phyloP scores from a whole-genome alignment of 2,888 invertebrate genomes.

The Troilus luridus region DNA sequence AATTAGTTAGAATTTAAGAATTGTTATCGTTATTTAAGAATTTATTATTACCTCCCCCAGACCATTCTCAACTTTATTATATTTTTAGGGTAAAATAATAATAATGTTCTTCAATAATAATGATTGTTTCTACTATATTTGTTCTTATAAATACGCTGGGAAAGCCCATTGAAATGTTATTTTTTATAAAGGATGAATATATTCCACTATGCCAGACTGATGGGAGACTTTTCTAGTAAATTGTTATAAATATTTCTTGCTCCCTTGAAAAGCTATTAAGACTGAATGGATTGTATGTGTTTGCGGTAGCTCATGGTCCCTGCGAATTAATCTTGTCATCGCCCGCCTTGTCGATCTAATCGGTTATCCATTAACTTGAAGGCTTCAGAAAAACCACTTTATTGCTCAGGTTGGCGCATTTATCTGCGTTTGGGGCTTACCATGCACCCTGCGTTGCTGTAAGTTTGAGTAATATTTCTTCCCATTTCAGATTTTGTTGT shows the following conservation, averaged over 20 bases:
- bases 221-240: not conserved
- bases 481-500: not conserved
- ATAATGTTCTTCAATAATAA: no score
- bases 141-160: no score
- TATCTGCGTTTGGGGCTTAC: not conserved
- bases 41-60: no score
- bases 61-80: no score
- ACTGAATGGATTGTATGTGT: constrained; percentile 9
- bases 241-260: constrained; percentile 38
- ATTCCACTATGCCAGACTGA: not conserved
- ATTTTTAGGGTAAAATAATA: no score
- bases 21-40: no score
- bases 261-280: constrained; percentile 43
- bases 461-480: not conserved
- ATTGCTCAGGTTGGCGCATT: constrained; percentile 25
- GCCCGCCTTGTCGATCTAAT: constrained; percentile 28
- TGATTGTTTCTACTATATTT: no score
- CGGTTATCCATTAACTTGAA: not conserved
- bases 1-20: no score
- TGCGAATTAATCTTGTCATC: constrained; percentile 44
- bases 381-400: constrained; percentile 29
- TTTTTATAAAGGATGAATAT: no score
- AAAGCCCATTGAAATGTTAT: no score
- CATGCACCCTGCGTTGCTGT: not conserved
- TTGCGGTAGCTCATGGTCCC: not conserved